Conservation (phyloP, 2,888 invertebrate genomes). For the Orgyia antiqua region DNA sequence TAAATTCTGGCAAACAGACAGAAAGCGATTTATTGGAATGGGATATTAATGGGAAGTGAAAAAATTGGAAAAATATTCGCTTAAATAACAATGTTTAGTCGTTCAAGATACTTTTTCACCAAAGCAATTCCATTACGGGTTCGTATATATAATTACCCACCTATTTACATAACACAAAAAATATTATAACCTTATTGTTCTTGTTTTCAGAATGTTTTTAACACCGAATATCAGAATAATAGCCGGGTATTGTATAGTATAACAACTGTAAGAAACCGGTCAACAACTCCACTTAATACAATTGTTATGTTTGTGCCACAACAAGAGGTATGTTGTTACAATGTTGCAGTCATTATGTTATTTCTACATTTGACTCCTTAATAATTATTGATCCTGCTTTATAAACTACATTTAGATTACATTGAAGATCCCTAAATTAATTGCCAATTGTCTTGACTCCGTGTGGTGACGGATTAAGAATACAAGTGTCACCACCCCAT, state of each 20-base stretch:
- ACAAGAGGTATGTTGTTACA: constrained; percentile 87
- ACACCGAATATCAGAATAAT: constrained; percentile 61
- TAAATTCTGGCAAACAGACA: no score
- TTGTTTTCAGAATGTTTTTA: constrained; percentile 60
- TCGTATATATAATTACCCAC: constrained; percentile 15
- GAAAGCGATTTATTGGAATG: no score
- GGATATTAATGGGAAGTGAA: no score
- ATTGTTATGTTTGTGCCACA: constrained; percentile 98
- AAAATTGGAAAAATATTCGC: no score
- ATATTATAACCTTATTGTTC: constrained; percentile 29
- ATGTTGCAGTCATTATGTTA: background rate
- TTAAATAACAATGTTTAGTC: constrained; percentile 54
- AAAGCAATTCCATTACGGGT: constrained; percentile 54
- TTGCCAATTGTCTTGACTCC: no score
- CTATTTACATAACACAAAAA: constrained; percentile 15
- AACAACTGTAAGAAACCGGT: constrained; percentile 54
- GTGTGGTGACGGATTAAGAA: no score
- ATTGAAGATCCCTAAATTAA: no score
- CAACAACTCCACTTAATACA: constrained; percentile 92
- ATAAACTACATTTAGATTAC: no score
- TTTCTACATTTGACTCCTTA: no score
- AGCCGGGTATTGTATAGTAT: constrained; percentile 52
- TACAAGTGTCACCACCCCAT: no score
- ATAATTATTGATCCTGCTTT: no score
- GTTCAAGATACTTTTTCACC: constrained; percentile 57